A percentile compares a stretch with the other conserved stretches of the same genome.
These are phyloP conservation scores for Agonopterix alstromeriana DNA, from an alignment of 2,888 invertebrate species.

Conservation along the genomic window DNA sequence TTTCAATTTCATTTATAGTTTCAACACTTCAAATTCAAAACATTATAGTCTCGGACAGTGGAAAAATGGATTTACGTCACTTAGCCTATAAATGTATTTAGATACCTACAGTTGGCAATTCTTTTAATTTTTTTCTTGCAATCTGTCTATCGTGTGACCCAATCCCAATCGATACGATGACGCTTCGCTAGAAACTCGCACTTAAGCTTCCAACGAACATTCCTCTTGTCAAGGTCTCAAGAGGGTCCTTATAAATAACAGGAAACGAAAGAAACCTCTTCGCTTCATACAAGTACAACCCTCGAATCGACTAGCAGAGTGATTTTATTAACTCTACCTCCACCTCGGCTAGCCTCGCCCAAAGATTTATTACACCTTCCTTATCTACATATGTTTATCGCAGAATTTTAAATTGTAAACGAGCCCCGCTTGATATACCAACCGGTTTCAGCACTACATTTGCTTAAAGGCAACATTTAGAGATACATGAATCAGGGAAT, in stretches of 20 bases:
- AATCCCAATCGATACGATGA: too few relatives aligned
- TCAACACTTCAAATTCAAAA: too few relatives aligned
- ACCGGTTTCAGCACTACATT: slow-evolving; percentile 24
- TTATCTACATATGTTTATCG: slow-evolving; percentile 69
- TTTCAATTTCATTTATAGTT: too few relatives aligned
- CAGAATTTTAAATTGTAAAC: slow-evolving; percentile 69
- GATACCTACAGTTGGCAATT: too few relatives aligned
- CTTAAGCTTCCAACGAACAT: too few relatives aligned
- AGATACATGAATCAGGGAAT: not conserved
- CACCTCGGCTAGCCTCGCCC: slow-evolving; percentile 30
- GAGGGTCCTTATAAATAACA: slow-evolving; percentile 1
- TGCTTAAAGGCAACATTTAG: slow-evolving; percentile 1
- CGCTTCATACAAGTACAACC: not conserved
- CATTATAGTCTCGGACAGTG: too few relatives aligned
- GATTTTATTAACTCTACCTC: slow-evolving; percentile 48
- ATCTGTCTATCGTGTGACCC: too few relatives aligned
- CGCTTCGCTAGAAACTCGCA: too few relatives aligned
- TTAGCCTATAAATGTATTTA: too few relatives aligned
- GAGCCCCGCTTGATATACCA: slow-evolving; percentile 48
- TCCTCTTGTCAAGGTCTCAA: too few relatives aligned
- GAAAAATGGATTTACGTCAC: too few relatives aligned
- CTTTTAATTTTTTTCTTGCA: too few relatives aligned
- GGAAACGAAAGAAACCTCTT: not conserved
- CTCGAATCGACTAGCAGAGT: slow-evolving; percentile 45
- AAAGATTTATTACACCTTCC: slow-evolving; percentile 56